phyloP scores from a whole-genome alignment of 2,797 vertebrate genomes.

The Anniella stebbinsi region DNA sequence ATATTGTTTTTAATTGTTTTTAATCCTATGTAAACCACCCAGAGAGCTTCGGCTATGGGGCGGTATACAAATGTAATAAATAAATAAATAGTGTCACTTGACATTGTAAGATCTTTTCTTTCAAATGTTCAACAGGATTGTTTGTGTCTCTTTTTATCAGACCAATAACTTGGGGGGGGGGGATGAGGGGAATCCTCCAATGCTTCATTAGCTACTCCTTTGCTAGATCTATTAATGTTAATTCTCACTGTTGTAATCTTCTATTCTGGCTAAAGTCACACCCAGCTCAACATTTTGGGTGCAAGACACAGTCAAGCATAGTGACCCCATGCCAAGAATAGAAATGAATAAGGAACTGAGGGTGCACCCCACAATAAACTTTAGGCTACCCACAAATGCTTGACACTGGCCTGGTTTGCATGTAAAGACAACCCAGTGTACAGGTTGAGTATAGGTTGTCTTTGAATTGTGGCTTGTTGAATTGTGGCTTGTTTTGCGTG shows the following conservation, averaged over 20 bases:
- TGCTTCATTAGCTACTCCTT: constrained; percentile 9
- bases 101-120: not conserved
- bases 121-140: not conserved
- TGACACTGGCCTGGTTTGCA: not conserved
- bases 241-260: not conserved
- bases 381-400: not conserved
- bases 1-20: too few species aligned
- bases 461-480: too few species aligned
- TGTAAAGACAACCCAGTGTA: too few species aligned
- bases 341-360: not conserved
- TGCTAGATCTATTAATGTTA: not conserved
- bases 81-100: not conserved
- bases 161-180: too few species aligned
- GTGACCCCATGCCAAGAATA: not conserved
- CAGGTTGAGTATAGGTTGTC: too few species aligned
- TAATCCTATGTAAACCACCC: too few species aligned
- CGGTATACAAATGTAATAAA: too few species aligned
- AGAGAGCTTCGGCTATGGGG: too few species aligned
- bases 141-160: not conserved
- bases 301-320: not conserved
- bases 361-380: not conserved
- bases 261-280: not conserved
- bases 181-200: not conserved
- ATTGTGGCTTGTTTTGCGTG: too few species aligned
- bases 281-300: not conserved